Base-by-base conservation (phyloP, 1,140 invertebrate genomes). In the Bombus fervidus region DNA sequence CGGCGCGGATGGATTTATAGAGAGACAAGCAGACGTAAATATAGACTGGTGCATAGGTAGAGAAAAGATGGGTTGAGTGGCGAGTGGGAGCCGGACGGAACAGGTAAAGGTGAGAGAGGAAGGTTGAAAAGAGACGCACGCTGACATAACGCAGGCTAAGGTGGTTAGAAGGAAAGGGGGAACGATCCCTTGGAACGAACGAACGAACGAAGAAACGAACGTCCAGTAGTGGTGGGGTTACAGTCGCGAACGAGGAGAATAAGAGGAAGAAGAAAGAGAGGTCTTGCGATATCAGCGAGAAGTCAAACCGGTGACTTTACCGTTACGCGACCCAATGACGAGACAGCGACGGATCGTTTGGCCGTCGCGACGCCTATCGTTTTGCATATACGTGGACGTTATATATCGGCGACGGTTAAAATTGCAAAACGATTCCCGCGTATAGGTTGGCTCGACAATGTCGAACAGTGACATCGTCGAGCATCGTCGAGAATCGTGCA, bases 241-340 rank as follows among this genome's bases (percentile, higher is more conserved):
- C n/a, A 71, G 71, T 39, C 43, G 57, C 47, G 47, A 57, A 13
- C 47, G 71, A 34, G 25, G 73, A 18, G 28, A n/a, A 22, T 9
- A 62, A 37, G 8, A 34, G 31, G 43, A 72, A 68, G 59, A 43
- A 53, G 72, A 53, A 37, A 53, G 57, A 75, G 39, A 82, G 57
- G 75, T 82, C 66, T 41, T 64, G 87, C 86, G 79, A 91, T 91
- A 87, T 79, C 83, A 78, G 90, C 87, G 80, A 89, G 81, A 77
- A 92, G 83, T 89, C 89, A 77, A 86, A 91, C 86, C 86, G 87
- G 82, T 85, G 81, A 37, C 87, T 90, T 90, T 95, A 94, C 94
- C 93, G 94, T 94, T 95, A 95, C 88, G 87, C 92, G 94, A 95
- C 93, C 94, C 93, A 94, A 93, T 92, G 91, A 92, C 91, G 93